A percentile compares a stretch with the other conserved stretches of the same genome.
These are phyloP conservation scores for Bufo bufo DNA, from an alignment of 2,113 vertebrate species.

Conservation along the genomic window DNA sequence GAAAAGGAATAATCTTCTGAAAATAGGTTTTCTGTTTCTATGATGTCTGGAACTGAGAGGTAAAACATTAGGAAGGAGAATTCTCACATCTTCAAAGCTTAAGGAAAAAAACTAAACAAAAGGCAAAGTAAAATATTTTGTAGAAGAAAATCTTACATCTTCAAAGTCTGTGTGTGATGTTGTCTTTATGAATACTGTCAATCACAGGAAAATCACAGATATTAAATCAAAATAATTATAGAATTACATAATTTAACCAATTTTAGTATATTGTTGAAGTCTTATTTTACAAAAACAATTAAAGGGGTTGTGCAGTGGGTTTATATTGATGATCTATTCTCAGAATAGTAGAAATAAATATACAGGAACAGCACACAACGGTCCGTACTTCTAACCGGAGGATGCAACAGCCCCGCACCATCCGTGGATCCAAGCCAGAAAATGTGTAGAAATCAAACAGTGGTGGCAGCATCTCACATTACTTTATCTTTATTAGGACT, in stretches of 20 bases:
- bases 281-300: not conserved
- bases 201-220: constrained; percentile 28
- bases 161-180: constrained; percentile 48
- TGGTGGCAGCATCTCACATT: too few species aligned
- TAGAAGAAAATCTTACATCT: constrained; percentile 29
- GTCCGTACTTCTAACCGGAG: too few species aligned
- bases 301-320: too few species aligned
- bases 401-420: too few species aligned
- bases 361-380: too few species aligned
- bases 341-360: too few species aligned
- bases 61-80: constrained; percentile 58
- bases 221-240: constrained; percentile 40
- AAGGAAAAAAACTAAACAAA: constrained; percentile 53
- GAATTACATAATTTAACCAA: constrained; percentile 31
- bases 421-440: too few species aligned
- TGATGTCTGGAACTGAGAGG: constrained; percentile 56
- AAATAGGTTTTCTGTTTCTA: constrained; percentile 4
- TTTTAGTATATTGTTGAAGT: not conserved
- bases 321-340: too few species aligned
- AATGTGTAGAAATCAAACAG: too few species aligned
- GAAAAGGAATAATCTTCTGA: constrained; percentile 56
- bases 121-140: constrained; percentile 52
- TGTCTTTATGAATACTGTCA: constrained; percentile 32
- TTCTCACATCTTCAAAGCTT: constrained; percentile 57
- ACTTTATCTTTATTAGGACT: too few species aligned